Base-by-base conservation (phyloP, 2,113 vertebrate species). In the Neolamprologus tretocephalus region DNA sequence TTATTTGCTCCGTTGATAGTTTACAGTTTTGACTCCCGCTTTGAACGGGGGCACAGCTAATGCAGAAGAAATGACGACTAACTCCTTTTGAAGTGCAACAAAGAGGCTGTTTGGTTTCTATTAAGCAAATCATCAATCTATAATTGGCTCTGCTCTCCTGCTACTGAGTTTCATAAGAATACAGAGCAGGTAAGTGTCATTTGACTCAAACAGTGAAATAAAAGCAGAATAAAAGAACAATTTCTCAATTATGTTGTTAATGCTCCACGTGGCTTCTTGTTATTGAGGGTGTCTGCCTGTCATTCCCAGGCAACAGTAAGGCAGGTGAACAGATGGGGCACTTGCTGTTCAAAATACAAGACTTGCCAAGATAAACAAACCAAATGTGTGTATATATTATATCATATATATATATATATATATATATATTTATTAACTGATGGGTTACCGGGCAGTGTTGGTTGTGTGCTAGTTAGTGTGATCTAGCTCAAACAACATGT, bases 291-390 rank as follows among this genome's bases (percentile, higher is more conserved):
- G 90, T 66, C 85, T 79, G 88, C 75, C 90, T 9, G 4, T 82
- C 90, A 66, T 81, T 84, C 51, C 9, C 53, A 68, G 86, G 85
- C 84, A 84, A 83, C 84, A 66, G 82, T 86, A 55, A 81, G 83
- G 84, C 71, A 82, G 84, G 86, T 10, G 89, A 91, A 86, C 93
- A 95, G 93, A 94, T 93, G 91, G 92, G 87, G 83, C 3, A 82
- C 87, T 87, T 88, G 21, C 92, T 89, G 87, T 87, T 89, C 33
- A 81, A 87, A 89, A 86, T 13, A 37, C 63, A 73, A 84, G 84
- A 6, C 21, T 8, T 84, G 92, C 91, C 89, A 93, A 86, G 40
- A 54, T 1, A 49, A 91, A 86, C 92, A 90, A 90, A 89, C 92
- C 8, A 53, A 37, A 2, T 37, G 31, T 37, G 58, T 12, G 17